phyloP scores from a whole-genome alignment of 2,888 invertebrate species.

The Chironomus tentans region DNA sequence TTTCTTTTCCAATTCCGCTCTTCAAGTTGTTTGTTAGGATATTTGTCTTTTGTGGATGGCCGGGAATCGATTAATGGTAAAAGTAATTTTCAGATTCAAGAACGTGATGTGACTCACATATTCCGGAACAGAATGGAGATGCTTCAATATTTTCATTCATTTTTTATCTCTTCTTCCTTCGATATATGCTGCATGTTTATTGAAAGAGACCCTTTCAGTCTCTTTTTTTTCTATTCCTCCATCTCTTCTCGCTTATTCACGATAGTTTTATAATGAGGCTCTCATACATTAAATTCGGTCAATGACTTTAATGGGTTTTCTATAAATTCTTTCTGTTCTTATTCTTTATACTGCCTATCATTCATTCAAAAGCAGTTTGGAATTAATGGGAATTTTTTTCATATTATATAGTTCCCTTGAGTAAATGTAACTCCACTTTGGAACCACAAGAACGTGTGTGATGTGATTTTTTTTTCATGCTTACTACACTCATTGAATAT shows the following conservation, averaged over 20 bases:
- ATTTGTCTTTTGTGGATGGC: neutral
- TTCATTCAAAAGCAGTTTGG: neutral
- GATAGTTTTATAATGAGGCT: neutral
- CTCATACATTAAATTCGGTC: neutral
- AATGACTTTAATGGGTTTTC: neutral
- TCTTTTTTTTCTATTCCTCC: no score
- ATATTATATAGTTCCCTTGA: neutral
- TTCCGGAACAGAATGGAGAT: neutral
- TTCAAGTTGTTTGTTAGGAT: neutral
- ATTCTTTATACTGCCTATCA: neutral
- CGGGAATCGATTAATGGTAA: constrained; percentile 8
- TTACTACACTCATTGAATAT: neutral
- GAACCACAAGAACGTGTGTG: neutral
- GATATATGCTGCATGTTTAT: neutral
- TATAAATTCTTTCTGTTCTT: neutral
- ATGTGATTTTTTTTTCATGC: neutral
- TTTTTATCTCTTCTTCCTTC: neutral
- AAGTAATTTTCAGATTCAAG: constrained; percentile 16
- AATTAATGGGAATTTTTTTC: neutral
- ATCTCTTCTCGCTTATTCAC: no score
- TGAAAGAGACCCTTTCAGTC: neutral
- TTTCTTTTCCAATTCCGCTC: neutral
- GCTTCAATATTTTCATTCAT: neutral
- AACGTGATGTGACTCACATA: constrained; percentile 9
- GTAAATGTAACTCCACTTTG: neutral